Evolutionary conservation across 1,140 invertebrate species (phyloP).

Genomic region (Sminthurides bifidus): DNA sequence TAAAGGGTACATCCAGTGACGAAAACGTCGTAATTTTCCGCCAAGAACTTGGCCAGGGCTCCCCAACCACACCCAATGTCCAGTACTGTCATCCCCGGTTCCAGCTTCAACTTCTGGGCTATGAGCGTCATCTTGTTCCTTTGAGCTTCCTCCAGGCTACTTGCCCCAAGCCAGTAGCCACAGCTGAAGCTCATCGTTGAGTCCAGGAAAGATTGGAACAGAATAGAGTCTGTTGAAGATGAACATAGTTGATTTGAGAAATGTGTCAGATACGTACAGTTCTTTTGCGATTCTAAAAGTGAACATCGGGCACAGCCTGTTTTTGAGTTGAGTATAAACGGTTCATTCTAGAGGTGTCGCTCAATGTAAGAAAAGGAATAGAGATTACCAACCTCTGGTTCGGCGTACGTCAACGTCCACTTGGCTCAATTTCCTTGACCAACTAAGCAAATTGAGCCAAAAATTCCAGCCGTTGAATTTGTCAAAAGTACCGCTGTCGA

Average conservation of each 20-base stretch:
- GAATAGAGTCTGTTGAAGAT: not conserved
- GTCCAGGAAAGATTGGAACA: not conserved
- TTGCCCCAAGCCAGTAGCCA: constrained; percentile 9
- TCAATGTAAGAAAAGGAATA: not conserved
- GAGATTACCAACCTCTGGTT: not conserved
- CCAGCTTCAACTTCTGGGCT: constrained; percentile 7
- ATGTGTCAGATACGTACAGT: not conserved
- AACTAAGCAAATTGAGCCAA: not conserved
- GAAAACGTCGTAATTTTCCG: constrained; percentile 4
- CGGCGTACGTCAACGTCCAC: not conserved
- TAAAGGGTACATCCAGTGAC: constrained; percentile 2
- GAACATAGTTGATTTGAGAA: not conserved
- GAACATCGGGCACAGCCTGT: not conserved
- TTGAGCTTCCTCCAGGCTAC: constrained; percentile 8
- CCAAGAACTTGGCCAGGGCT: constrained; percentile 8
- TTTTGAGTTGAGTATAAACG: not conserved
- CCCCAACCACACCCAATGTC: constrained; percentile 13
- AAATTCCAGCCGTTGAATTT: not conserved
- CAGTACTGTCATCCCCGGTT: constrained; percentile 11
- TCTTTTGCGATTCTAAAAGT: not conserved
- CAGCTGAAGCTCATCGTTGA: constrained; percentile 7
- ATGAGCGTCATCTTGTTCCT: constrained; percentile 7
- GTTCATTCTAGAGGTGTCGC: not conserved
- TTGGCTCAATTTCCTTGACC: not conserved
- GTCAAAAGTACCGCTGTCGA: too few species aligned